Evolutionary conservation across 2,113 vertebrate genomes (phyloP).

Genomic region (Prunella fulvescens): DNA sequence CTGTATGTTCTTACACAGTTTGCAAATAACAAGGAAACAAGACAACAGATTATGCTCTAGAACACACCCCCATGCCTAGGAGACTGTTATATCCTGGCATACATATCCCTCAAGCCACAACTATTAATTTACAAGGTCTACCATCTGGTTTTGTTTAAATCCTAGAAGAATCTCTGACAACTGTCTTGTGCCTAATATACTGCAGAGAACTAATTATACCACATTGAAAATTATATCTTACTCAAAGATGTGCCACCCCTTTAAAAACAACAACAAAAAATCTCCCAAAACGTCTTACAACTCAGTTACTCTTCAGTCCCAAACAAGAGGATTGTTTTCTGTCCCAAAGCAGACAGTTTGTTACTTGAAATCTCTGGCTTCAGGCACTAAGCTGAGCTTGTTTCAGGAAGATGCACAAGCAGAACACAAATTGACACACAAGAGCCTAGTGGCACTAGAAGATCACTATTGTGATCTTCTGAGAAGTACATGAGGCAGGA

Average conservation of each 20-base stretch:
- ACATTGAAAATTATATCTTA: neutral
- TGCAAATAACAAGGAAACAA: neutral
- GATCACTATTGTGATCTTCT: neutral
- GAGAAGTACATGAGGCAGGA: neutral
- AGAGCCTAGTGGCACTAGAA: neutral
- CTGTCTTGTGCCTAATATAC: neutral
- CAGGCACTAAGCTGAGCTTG: neutral
- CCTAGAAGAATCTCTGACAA: neutral
- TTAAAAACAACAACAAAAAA: neutral
- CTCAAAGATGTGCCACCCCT: neutral
- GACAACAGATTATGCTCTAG: neutral
- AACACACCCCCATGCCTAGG: neutral
- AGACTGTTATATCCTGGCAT: neutral
- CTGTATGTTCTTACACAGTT: neutral
- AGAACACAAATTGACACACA: neutral
- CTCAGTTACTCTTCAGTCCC: neutral
- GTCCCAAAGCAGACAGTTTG: neutral
- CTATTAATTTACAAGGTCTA: neutral
- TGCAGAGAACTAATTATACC: neutral
- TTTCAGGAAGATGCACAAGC: neutral
- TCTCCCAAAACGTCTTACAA: neutral
- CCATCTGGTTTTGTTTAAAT: neutral
- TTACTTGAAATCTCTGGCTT: neutral
- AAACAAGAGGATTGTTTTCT: neutral
- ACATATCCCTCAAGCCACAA: neutral